A percentile compares a stretch with the other conserved stretches of the same genome.
Evolutionary conservation across 2,113 vertebrate species (phyloP).

Genomic region (Nanorana parkeri): DNA sequence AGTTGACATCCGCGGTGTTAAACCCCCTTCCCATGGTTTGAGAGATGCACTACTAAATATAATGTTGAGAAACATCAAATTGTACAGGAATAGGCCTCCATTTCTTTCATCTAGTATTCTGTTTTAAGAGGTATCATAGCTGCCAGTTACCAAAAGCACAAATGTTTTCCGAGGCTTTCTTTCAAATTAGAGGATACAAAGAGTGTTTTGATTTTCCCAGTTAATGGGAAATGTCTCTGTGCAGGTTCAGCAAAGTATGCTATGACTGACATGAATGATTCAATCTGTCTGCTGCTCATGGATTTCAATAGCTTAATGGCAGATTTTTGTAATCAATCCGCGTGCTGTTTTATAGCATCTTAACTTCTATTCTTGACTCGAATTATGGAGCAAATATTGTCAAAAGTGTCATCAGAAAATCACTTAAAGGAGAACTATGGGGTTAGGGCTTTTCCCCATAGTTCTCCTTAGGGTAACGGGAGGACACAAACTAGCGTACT

Average conservation of each 20-base stretch:
- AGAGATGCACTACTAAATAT: slow-evolving; percentile 15
- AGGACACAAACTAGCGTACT: too few relatives aligned
- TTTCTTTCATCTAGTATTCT: slow-evolving; percentile 23
- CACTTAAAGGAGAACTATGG: too few relatives aligned
- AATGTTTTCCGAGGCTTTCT: neutral
- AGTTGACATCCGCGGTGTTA: too few relatives aligned
- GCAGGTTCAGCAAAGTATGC: neutral
- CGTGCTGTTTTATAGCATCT: neutral
- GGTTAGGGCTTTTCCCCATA: too few relatives aligned
- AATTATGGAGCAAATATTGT: too few relatives aligned
- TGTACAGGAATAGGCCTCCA: slow-evolving; percentile 5
- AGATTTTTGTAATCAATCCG: neutral
- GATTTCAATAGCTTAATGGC: neutral
- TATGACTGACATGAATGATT: slow-evolving; percentile 10
- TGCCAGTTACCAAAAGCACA: slow-evolving; percentile 13
- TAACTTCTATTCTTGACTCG: neutral
- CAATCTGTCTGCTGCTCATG: neutral
- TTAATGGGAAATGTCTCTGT: neutral
- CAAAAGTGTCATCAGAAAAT: too few relatives aligned
- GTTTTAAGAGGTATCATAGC: slow-evolving; percentile 13
- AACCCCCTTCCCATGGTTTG: too few relatives aligned
- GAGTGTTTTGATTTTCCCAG: slow-evolving; percentile 4
- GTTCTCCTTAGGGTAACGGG: too few relatives aligned
- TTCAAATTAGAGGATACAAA: slow-evolving; percentile 38
- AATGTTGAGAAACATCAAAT: neutral